phyloP scores from a whole-genome alignment of 2,888 invertebrate genomes.

The Lacanobia wlatinum region DNA sequence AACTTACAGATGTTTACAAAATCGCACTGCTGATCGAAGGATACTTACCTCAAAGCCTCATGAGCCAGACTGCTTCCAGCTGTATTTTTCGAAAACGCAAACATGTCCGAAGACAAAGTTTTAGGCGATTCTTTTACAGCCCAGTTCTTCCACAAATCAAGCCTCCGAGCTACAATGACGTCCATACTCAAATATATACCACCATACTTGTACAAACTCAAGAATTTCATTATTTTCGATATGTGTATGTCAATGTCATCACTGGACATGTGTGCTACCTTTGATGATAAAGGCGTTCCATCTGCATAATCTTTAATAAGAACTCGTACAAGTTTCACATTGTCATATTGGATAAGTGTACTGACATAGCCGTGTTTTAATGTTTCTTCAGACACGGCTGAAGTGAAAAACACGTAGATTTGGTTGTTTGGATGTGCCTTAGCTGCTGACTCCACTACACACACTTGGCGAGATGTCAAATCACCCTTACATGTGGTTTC shows the following conservation, averaged over 20 bases:
- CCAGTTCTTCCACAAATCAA: slow-evolving; percentile 49
- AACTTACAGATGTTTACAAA: too few relatives aligned
- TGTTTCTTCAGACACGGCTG: slow-evolving; percentile 9
- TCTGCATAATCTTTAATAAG: slow-evolving; percentile 35
- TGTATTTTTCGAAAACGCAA: slow-evolving; percentile 48
- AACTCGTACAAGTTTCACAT: slow-evolving; percentile 47
- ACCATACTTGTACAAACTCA: slow-evolving; percentile 52
- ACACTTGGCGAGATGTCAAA: slow-evolving; percentile 48
- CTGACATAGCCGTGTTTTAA: slow-evolving; percentile 8
- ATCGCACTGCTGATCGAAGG: not conserved
- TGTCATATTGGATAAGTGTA: slow-evolving; percentile 20
- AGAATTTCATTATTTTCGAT: slow-evolving; percentile 46
- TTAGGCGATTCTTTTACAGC: slow-evolving; percentile 41
- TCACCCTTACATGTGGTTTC: slow-evolving; percentile 50
- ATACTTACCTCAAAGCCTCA: slow-evolving; percentile 38
- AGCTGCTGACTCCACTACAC: slow-evolving; percentile 58
- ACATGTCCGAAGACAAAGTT: slow-evolving; percentile 45
- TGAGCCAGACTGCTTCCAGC: slow-evolving; percentile 37
- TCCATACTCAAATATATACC: slow-evolving; percentile 54
- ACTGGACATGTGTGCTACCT: not conserved
- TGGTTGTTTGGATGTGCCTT: slow-evolving; percentile 40
- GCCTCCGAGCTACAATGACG: slow-evolving; percentile 33
- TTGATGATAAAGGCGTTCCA: slow-evolving; percentile 28
- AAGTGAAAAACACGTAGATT: slow-evolving; percentile 45
- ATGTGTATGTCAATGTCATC: slow-evolving; percentile 16